Percentiles rank a stretch among this genome's conserved stretches.
phyloP scores from a whole-genome alignment of 2,888 invertebrate genomes.

The Philereme vetulata region DNA sequence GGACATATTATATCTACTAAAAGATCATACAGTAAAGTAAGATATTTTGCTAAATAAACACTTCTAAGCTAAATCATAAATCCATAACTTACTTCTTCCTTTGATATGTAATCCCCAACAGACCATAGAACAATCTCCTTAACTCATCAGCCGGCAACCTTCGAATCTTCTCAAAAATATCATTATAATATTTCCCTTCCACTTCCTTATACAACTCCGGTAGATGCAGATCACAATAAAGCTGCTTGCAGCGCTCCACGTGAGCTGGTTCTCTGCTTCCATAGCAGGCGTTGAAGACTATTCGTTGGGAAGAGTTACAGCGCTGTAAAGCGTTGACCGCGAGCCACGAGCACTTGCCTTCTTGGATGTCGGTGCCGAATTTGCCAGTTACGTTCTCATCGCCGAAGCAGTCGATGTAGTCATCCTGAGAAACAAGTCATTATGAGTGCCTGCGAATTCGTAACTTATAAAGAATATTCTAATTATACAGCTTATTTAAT shows the following conservation, averaged over 20 bases:
- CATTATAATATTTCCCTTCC: slow-evolving; percentile 88
- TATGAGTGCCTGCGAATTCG: neutral
- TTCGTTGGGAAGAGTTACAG: slow-evolving; percentile 85
- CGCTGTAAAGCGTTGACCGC: slow-evolving; percentile 91
- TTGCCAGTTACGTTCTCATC: slow-evolving; percentile 93
- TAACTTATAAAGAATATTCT: too few relatives aligned
- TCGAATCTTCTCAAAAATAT: slow-evolving; percentile 74
- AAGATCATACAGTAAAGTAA: too few relatives aligned
- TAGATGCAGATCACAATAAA: slow-evolving; percentile 86
- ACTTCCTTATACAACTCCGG: slow-evolving; percentile 87
- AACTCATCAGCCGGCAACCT: slow-evolving; percentile 55
- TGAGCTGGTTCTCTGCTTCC: slow-evolving; percentile 87
- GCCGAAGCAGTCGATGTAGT: slow-evolving; percentile 94
- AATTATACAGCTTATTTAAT: too few relatives aligned
- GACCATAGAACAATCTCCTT: slow-evolving; percentile 88
- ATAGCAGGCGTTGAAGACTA: slow-evolving; percentile 87
- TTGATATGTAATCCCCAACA: slow-evolving; percentile 88
- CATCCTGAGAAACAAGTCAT: slow-evolving; percentile 83
- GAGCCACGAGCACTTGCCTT: slow-evolving; percentile 97
- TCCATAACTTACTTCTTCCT: slow-evolving; percentile 41
- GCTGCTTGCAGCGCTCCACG: slow-evolving; percentile 71
- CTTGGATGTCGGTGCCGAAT: slow-evolving; percentile 93
- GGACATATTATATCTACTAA: too few relatives aligned
- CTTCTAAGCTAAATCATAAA: too few relatives aligned
- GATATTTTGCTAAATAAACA: too few relatives aligned